Evolutionary conservation across 2,113 vertebrate species (phyloP), one percentile per base, ranked within the genome.

Genomic region (Aptenodytes patagonicus): DNA sequence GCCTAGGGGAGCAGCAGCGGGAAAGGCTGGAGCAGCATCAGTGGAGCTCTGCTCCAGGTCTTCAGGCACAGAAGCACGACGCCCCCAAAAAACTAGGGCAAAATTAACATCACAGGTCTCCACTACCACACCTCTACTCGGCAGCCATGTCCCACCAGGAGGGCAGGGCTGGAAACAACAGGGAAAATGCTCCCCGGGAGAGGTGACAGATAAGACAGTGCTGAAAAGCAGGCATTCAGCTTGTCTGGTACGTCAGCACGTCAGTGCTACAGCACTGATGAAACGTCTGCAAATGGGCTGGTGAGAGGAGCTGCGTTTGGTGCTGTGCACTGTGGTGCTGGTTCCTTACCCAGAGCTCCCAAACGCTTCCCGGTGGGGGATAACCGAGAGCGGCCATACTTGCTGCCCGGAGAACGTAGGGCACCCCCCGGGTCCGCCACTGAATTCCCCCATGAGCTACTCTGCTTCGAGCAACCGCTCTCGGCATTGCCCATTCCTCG

Each of bases 151-250:
- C 81, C 36, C 69, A 58, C 38, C 70, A 84, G 57, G 44, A 92
- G 20, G 49, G 44, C 58, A 95, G 52, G 58, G 76, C 40, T 94
- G 80, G 51, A 85, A 73, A 81, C 0, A 0, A 65, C 46, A 78
- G 73, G 69, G 38, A 87, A 95, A 92, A 72, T 2, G 10, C 65
- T 79, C 70, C 65, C 70, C 1, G 1, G 32, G 69, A 93, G 92
- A 95, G 51, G 69, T 75, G 94, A 95, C 87, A 95, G 61, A 91
- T 87, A 77, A 82, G 84, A 94, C 84, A 83, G 94, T 92, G 94
- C 73, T 96, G 95, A 97, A 96, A 93, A 1, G 2, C 20, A 81
- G 78, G 95, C 78, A 93, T 94, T 81, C 78, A 40, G 13, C 70
- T 91, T 68, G 90, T 95, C 92, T 87, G 78, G 73, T 95, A 51